Evolutionary conservation across 1,140 invertebrate genomes (phyloP).

Genomic region (Potamilus streckersoni): DNA sequence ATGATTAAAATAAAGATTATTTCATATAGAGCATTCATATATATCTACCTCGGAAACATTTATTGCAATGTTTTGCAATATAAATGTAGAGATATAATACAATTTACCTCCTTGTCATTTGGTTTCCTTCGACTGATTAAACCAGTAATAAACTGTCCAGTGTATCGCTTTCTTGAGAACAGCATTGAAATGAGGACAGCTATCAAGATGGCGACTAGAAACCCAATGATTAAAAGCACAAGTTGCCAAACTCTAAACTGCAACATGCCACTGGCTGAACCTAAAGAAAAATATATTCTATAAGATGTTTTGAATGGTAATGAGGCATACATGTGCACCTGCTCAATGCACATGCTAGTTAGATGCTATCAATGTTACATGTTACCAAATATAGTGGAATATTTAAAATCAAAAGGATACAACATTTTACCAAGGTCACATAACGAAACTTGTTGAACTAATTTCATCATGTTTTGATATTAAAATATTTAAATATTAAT

Average conservation of each 20-base stretch:
- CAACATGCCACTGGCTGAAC: slow-evolving; percentile 4
- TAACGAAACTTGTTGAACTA: too few species aligned
- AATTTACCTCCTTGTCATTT: slow-evolving; percentile 13
- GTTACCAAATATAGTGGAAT: not conserved
- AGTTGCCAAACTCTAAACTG: slow-evolving; percentile 32
- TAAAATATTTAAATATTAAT: not conserved
- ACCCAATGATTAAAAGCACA: slow-evolving; percentile 35
- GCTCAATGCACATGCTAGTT: not conserved
- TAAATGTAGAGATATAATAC: not conserved
- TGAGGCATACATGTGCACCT: not conserved
- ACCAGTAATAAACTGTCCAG: slow-evolving; percentile 17
- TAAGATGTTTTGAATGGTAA: not conserved
- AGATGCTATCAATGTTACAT: not conserved
- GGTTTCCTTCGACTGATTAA: slow-evolving; percentile 11
- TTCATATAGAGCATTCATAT: too few species aligned
- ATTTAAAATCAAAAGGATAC: not conserved
- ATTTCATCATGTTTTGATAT: too few species aligned
- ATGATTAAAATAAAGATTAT: too few species aligned
- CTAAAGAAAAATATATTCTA: not conserved
- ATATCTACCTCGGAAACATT: too few species aligned
- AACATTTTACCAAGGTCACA: not conserved
- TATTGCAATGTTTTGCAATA: not conserved
- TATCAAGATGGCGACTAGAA: slow-evolving; percentile 28
- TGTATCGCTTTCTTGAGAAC: slow-evolving; percentile 30
- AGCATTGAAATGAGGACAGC: slow-evolving; percentile 24